Base-by-base conservation (phyloP, 2,113 vertebrate species). In the Muscicapa adusta region DNA sequence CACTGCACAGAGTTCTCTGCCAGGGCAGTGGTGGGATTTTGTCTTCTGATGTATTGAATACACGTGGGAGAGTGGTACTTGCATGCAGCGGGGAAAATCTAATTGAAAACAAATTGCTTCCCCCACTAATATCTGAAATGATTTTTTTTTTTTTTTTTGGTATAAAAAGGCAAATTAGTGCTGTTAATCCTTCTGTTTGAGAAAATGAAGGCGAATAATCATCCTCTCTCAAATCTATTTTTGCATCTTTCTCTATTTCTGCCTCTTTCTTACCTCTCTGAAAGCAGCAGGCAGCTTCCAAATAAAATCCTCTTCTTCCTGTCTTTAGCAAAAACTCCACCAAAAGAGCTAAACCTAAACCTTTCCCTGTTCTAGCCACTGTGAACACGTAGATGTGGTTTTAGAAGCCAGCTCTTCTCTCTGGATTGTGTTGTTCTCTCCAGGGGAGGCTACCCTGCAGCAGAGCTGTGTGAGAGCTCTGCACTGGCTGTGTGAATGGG, bases 121-220 rank as follows among this genome's bases (percentile, higher is more conserved):
- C 9, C 26, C 22, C 36, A 20, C 22, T 70, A 25, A 66, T 84
- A 66, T 10, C 19, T 71, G 63, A 74, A 88, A 57, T 71, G 0
- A 3, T 1, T 33, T 48, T 82, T 56, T 36, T 40, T 54, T 62
- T 67, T 91, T 68, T n/a, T n/a, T n/a, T n/a, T n/a, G n/a, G 12
- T 68, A 47, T 73, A 67, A 76, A 88, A 94, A 73, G 29, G 38
- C 20, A 42, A 71, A 57, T 48, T 29, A 56, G 29, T 91, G 53
- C 42, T 79, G 36, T 56, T 95, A 75, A 79, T 92, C 22, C 57
- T 74, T 76, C 34, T 77, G 10, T 88, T 92, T 89, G 45, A 89
- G 62, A 78, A 89, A 85, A 87, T 68, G n/a, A 87, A 79, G 60
- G 68, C 84, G 83, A 86, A 91, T 93, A 86, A 94, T 82, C 34